phyloP scores from a whole-genome alignment of 2,888 invertebrate species.

The Sipunculus nudus region DNA sequence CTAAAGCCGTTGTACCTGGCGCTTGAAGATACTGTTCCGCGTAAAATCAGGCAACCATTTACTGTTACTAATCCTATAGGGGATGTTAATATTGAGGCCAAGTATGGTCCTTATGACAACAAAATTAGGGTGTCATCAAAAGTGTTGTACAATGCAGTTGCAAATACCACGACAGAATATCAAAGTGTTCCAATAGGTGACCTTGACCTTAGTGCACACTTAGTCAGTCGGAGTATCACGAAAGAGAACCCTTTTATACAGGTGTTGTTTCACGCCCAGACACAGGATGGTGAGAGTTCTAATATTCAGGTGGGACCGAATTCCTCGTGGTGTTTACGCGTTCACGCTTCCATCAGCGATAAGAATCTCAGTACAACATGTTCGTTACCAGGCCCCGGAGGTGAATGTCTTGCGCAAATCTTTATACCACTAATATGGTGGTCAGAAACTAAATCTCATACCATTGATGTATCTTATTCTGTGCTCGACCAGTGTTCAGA shows the following conservation, averaged over 20 bases:
- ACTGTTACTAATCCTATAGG: constrained; percentile 91
- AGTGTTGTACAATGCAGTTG: constrained; percentile 24
- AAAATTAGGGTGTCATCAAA: constrained; percentile 90
- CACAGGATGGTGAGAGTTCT: too few relatives aligned
- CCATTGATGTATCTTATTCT: too few relatives aligned
- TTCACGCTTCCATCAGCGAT: too few relatives aligned
- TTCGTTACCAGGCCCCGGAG: too few relatives aligned
- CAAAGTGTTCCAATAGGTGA: constrained; percentile 38
- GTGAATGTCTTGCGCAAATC: too few relatives aligned
- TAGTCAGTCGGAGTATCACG: constrained; percentile 86
- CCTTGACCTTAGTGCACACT: constrained; percentile 90
- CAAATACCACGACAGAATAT: constrained; percentile 23
- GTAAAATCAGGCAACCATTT: constrained; percentile 81
- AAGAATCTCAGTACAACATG: too few relatives aligned
- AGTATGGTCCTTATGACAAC: constrained; percentile 93
- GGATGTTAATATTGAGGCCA: constrained; percentile 89
- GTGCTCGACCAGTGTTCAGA: constrained; percentile 68
- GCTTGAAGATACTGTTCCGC: constrained; percentile 44
- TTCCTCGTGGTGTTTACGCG: too few relatives aligned
- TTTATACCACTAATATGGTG: too few relatives aligned
- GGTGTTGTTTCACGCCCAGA: constrained; percentile 91
- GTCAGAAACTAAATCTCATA: too few relatives aligned
- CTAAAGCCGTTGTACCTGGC: constrained; percentile 67
- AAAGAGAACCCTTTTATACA: constrained; percentile 90
- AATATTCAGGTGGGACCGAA: too few relatives aligned